These are phyloP conservation scores for Eristalis arbustorum DNA, from an alignment of 2,888 invertebrate genomes.

Conservation along the genomic window DNA sequence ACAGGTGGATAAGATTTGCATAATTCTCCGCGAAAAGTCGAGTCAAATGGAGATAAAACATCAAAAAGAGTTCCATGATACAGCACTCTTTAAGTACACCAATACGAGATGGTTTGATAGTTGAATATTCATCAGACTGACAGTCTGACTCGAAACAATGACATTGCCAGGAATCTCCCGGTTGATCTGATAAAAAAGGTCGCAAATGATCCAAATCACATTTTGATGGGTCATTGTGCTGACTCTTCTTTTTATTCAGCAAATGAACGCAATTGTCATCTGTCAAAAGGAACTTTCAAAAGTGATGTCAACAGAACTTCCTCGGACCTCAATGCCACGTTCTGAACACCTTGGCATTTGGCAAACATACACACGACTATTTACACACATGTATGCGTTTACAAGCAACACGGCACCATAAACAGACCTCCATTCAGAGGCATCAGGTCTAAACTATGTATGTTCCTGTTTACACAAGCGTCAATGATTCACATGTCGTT, in stretches of 20 bases:
- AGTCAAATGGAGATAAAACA: too few relatives aligned
- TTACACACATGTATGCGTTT: neutral
- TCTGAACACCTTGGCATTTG: too few relatives aligned
- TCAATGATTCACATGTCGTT: neutral
- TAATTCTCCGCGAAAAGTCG: too few relatives aligned
- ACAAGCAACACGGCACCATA: neutral
- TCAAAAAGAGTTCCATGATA: too few relatives aligned
- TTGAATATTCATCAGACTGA: neutral
- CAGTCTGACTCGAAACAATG: neutral
- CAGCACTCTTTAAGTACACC: too few relatives aligned
- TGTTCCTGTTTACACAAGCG: neutral
- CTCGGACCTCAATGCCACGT: neutral
- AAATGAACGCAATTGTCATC: neutral
- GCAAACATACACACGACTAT: neutral
- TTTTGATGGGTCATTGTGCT: neutral
- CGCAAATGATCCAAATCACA: neutral
- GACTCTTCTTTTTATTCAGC: neutral
- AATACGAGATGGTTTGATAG: neutral
- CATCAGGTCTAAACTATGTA: neutral
- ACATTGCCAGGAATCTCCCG: neutral
- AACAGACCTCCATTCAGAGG: neutral
- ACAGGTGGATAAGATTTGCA: too few relatives aligned
- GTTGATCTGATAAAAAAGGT: neutral
- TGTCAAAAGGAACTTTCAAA: neutral
- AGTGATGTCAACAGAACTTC: neutral